phyloP scores from a whole-genome alignment of 2,113 vertebrate species.

The Anolis carolinensis region DNA sequence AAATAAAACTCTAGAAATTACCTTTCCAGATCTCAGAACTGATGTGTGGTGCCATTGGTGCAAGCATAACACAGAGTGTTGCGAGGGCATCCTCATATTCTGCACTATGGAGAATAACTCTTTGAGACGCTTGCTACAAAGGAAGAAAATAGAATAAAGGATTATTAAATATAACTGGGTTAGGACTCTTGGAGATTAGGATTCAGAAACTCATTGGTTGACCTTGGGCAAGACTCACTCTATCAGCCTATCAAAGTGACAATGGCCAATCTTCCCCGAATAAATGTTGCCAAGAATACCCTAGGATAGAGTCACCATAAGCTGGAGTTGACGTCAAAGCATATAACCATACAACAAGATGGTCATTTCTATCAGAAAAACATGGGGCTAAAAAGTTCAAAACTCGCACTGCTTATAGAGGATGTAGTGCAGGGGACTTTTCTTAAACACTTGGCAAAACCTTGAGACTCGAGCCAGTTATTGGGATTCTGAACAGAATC shows the following conservation, averaged over 20 bases:
- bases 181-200: too few relatives aligned
- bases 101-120: conserved; percentile 83
- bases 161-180: too few relatives aligned
- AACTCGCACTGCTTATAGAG: not conserved
- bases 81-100: conserved; percentile 93
- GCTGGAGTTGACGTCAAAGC: too few relatives aligned
- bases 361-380: not conserved
- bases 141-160: not conserved
- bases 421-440: not conserved
- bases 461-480: not conserved
- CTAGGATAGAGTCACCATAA: too few relatives aligned
- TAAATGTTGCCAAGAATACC: too few relatives aligned
- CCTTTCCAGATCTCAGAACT: conserved; percentile 97
- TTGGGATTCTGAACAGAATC: rapidly evolving
- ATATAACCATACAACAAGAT: too few relatives aligned
- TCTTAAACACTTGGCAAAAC: not conserved
- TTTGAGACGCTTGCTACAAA: conserved; percentile 80
- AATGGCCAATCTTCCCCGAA: too few relatives aligned
- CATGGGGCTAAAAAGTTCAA: not conserved
- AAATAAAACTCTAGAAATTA: conserved; percentile 60
- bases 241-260: too few relatives aligned
- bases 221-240: too few relatives aligned
- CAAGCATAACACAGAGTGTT: conserved; percentile 85
- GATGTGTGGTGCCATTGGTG: conserved; percentile 92
- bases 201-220: too few relatives aligned